phyloP scores from a whole-genome alignment of 2,797 vertebrate species.

The Chlorospingus flavigularis region DNA sequence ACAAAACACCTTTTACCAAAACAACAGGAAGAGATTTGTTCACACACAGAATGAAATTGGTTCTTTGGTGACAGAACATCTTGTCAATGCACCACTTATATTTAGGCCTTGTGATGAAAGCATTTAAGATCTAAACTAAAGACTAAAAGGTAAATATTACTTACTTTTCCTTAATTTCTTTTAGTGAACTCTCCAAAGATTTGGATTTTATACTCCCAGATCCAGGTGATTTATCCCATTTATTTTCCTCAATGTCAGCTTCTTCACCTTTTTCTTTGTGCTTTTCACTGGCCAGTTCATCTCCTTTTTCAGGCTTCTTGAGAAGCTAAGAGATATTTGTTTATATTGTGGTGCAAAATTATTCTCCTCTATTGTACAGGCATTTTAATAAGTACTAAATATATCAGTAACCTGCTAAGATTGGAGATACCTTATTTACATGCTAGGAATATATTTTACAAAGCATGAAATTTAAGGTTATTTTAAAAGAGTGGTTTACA shows the following conservation, averaged over 20 bases:
- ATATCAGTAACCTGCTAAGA: background rate
- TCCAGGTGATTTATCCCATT: slow-evolving; percentile 81
- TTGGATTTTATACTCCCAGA: slow-evolving; percentile 79
- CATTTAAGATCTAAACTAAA: background rate
- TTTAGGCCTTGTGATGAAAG: background rate
- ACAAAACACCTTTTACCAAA: background rate
- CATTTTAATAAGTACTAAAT: background rate
- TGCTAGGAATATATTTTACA: background rate
- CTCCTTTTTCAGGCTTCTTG: slow-evolving; percentile 93
- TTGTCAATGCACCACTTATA: background rate
- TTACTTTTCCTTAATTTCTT: slow-evolving; percentile 89
- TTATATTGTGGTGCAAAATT: background rate
- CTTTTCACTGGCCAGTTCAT: slow-evolving; percentile 85
- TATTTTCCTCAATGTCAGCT: slow-evolving; percentile 81
- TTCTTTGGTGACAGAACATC: background rate
- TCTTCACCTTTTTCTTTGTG: slow-evolving; percentile 87
- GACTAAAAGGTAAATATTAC: background rate
- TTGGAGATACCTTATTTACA: background rate
- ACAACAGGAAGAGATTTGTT: background rate
- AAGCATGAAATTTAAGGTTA: background rate
- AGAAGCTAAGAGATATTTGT: slow-evolving; percentile 83
- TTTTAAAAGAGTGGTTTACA: background rate
- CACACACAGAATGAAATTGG: background rate
- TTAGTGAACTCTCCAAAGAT: slow-evolving; percentile 51
- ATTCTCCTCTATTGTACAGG: background rate